Percentiles rank a stretch among this genome's conserved stretches.
These are phyloP conservation scores for Leptinotarsa texana DNA, from an alignment of 1,140 invertebrate species.

Conservation along the genomic window DNA sequence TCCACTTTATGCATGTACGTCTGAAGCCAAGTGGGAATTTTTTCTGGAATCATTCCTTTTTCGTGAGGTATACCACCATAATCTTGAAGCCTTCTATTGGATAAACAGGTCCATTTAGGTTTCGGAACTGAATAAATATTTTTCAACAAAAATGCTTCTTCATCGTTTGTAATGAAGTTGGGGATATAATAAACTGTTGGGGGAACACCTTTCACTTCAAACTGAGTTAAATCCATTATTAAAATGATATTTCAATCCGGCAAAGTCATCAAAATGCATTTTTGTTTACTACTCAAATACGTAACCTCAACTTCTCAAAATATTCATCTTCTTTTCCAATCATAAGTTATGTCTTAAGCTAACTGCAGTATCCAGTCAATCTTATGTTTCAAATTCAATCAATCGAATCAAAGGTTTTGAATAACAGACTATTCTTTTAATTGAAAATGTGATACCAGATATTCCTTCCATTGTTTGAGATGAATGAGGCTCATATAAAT, in stretches of 20 bases:
- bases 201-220: slow-evolving; percentile 55
- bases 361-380: no score
- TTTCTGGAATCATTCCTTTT: slow-evolving; percentile 94
- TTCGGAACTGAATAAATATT: slow-evolving; percentile 81
- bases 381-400: no score
- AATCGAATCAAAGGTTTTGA: no score
- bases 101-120: slow-evolving; percentile 94
- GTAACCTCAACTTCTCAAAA: no score
- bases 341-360: no score
- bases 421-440: no score
- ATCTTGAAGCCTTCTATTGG: slow-evolving; percentile 89
- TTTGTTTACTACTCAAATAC: no score
- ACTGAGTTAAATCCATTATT: slow-evolving; percentile 32
- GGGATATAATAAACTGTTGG: slow-evolving; percentile 83
- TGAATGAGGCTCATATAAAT: no score
- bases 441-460: no score
- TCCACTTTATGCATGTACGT: slow-evolving; percentile 75
- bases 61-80: slow-evolving; percentile 93
- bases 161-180: slow-evolving; percentile 82
- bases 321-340: no score
- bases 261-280: not conserved
- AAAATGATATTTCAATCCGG: not conserved
- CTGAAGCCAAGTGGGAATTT: slow-evolving; percentile 83
- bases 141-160: slow-evolving; percentile 76
- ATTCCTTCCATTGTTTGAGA: no score